Conservation (phyloP, 2,797 vertebrate species). For the Darevskia mixta region DNA sequence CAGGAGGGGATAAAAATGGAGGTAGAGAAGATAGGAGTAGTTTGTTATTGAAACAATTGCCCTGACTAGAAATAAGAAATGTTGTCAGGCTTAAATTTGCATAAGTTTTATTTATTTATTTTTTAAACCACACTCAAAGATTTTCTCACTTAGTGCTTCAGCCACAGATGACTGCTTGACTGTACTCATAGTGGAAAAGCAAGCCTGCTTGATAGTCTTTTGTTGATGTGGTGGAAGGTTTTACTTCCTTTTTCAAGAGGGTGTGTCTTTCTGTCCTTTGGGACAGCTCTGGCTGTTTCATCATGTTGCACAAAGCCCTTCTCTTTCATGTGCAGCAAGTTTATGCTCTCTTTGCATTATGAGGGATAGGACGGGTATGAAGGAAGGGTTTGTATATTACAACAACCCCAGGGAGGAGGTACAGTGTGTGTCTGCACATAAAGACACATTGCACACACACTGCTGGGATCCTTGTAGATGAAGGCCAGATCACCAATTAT, state of each 20-base stretch:
- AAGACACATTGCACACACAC: background rate
- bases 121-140: background rate
- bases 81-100: rapidly evolving
- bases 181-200: background rate
- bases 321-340: no score
- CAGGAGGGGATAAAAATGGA: rapidly evolving
- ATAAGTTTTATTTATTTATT: background rate
- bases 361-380: background rate
- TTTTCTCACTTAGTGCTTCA: background rate
- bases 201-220: rapidly evolving
- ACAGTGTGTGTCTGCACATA: background rate
- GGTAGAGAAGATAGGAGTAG: rapidly evolving
- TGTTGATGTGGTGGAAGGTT: background rate
- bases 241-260: constrained; percentile 9
- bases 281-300: background rate
- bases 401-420: background rate
- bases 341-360: background rate
- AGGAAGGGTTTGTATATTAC: background rate
- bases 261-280: constrained; percentile 14
- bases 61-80: background rate
- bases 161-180: constrained; percentile 2
- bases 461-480: background rate
- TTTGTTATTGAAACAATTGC: rapidly evolving
- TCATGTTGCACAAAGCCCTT: background rate
- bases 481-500: background rate